A percentile compares a stretch with the other conserved stretches of the same genome.
Conservation (phyloP, 35 echinoderm and acorn worm genomes). For the Apostichopus japonicus region DNA sequence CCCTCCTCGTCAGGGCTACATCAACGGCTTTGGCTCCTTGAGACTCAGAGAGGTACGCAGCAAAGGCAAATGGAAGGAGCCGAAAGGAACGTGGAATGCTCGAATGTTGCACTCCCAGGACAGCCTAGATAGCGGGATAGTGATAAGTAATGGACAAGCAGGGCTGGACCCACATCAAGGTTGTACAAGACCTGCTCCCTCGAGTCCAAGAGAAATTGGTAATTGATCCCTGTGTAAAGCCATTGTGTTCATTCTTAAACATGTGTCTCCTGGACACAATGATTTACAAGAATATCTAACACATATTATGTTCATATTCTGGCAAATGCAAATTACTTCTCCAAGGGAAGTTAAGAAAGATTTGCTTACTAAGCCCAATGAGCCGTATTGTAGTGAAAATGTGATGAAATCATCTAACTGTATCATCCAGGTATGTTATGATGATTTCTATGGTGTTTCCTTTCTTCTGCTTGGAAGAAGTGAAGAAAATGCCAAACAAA, state of each 20-base stretch:
- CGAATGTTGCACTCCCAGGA: slow-evolving; percentile 40
- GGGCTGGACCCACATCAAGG: not conserved
- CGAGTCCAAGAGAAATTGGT: not conserved
- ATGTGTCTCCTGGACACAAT: too few relatives aligned
- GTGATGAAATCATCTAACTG: too few relatives aligned
- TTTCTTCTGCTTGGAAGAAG: too few relatives aligned
- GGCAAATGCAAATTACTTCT: too few relatives aligned
- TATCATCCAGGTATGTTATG: too few relatives aligned
- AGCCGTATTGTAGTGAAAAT: too few relatives aligned
- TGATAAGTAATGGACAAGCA: slow-evolving; percentile 45
- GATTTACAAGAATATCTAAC: too few relatives aligned
- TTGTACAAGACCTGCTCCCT: not conserved
- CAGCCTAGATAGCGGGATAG: slow-evolving; percentile 26
- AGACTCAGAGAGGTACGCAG: not conserved
- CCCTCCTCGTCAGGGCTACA: not conserved
- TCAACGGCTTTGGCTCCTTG: slow-evolving; percentile 4
- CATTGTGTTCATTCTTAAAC: not conserved
- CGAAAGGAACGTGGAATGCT: slow-evolving; percentile 18
- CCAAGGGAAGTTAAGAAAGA: too few relatives aligned
- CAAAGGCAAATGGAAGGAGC: not conserved
- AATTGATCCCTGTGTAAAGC: not conserved
- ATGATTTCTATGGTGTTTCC: too few relatives aligned
- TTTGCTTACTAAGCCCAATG: too few relatives aligned
- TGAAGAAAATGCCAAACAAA: too few relatives aligned
- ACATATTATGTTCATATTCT: too few relatives aligned